These are phyloP conservation scores for Carabus problematicus DNA, from an alignment of 2,888 invertebrate species.

Conservation along the genomic window DNA sequence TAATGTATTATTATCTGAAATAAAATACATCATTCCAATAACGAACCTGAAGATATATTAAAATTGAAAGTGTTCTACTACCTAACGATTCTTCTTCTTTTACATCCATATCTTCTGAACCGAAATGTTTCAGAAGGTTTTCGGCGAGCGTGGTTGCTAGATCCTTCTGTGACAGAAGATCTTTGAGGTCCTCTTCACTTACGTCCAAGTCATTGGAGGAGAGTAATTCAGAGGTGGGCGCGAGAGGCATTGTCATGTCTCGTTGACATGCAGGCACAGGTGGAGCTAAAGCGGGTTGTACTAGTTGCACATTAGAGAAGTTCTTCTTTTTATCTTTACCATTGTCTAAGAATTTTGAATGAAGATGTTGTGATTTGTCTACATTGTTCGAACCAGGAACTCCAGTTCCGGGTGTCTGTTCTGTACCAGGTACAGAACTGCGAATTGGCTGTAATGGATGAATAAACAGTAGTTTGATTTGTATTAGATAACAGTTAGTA, in stretches of 20 bases:
- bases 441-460: neutral
- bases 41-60: no score
- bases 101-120: conserved; percentile 70
- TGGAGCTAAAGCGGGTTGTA: conserved; percentile 51
- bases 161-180: conserved; percentile 76
- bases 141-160: conserved; percentile 83
- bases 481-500: no score
- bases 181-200: conserved; percentile 75
- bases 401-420: conserved; percentile 47
- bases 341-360: conserved; percentile 54
- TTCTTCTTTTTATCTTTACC: conserved; percentile 57
- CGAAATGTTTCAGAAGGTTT: conserved; percentile 86
- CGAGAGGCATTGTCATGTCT: conserved; percentile 51
- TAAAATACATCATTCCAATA: no score
- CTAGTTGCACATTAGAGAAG: conserved; percentile 46
- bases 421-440: neutral
- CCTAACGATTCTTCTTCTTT: conserved; percentile 51
- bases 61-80: neutral
- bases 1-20: conserved; percentile 50
- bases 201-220: conserved; percentile 62
- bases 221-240: conserved; percentile 46
- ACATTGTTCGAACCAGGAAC: conserved; percentile 57
- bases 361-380: conserved; percentile 49
- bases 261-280: conserved; percentile 49
- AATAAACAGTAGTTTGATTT: no score